A percentile compares a stretch with the other conserved stretches of the same genome.
Conservation (phyloP, 2,888 invertebrate species). For the Eutolmus rufibarbis region DNA sequence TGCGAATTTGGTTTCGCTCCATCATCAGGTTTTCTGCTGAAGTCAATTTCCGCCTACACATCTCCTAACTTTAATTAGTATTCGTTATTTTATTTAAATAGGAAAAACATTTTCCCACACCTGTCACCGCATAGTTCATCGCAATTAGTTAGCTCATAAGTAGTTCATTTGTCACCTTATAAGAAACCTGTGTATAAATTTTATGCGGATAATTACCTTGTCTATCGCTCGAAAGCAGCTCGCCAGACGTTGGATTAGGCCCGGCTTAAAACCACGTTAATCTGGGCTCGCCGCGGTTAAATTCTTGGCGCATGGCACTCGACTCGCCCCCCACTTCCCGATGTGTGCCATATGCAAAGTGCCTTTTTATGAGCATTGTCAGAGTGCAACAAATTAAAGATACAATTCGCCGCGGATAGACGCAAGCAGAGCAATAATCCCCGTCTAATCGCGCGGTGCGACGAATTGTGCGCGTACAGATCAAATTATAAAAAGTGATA, state of each 20-base stretch:
- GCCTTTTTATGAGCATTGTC: background rate
- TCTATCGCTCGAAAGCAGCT: background rate
- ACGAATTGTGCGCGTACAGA: conserved; percentile 10
- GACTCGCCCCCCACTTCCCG: background rate
- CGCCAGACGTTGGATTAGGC: conserved; percentile 2
- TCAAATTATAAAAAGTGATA: conserved; percentile 18
- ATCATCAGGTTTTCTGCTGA: background rate
- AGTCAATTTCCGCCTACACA: background rate
- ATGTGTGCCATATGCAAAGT: conserved; percentile 8
- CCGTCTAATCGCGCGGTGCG: background rate
- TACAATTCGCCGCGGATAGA: background rate
- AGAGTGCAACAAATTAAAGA: background rate
- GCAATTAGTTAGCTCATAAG: background rate
- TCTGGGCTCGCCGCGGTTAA: background rate
- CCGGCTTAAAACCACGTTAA: background rate
- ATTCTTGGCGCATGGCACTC: background rate
- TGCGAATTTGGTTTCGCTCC: background rate
- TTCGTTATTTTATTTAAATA: background rate
- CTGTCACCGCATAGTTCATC: background rate
- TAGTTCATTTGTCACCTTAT: conserved; percentile 17
- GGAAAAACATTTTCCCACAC: background rate
- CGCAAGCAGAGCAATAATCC: background rate
- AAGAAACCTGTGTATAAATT: conserved; percentile 10
- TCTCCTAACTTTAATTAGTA: background rate
- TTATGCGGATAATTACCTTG: background rate